These are phyloP conservation scores for Stegostoma tigrinum DNA, from an alignment of 2,113 vertebrate genomes.

Conservation along the genomic window DNA sequence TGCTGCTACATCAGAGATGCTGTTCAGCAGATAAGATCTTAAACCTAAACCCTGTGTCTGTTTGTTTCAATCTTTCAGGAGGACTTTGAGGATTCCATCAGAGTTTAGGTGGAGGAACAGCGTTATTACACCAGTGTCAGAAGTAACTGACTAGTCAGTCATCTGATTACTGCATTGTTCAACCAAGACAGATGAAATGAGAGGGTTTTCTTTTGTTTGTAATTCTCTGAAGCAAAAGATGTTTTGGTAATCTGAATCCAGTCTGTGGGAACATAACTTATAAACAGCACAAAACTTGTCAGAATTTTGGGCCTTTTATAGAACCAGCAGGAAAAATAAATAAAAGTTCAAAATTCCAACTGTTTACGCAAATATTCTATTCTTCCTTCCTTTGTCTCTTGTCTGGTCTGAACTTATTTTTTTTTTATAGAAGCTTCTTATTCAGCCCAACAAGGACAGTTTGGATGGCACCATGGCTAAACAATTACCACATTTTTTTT, in stretches of 20 bases:
- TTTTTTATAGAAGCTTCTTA: neutral
- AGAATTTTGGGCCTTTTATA: neutral
- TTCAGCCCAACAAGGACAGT: neutral
- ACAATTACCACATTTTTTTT: neutral
- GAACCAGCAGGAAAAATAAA: neutral
- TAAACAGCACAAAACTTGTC: neutral
- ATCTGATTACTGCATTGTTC: too few species aligned
- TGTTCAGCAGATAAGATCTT: too few species aligned
- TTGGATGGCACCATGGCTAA: neutral
- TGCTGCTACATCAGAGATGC: too few species aligned
- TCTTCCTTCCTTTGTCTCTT: neutral
- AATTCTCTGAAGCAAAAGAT: neutral
- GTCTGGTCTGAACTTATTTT: neutral
- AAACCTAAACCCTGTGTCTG: too few species aligned
- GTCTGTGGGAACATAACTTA: neutral
- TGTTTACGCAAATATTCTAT: neutral
- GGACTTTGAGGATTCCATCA: too few species aligned
- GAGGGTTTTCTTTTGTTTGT: neutral
- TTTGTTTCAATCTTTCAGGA: too few species aligned
- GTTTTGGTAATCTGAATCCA: neutral
- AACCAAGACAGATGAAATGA: neutral
- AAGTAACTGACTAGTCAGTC: too few species aligned
- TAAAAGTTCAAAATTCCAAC: neutral
- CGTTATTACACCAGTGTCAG: too few species aligned
- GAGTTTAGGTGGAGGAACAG: too few species aligned